phyloP scores from a whole-genome alignment of 2,888 invertebrate species.

The Melanophora roralis region DNA sequence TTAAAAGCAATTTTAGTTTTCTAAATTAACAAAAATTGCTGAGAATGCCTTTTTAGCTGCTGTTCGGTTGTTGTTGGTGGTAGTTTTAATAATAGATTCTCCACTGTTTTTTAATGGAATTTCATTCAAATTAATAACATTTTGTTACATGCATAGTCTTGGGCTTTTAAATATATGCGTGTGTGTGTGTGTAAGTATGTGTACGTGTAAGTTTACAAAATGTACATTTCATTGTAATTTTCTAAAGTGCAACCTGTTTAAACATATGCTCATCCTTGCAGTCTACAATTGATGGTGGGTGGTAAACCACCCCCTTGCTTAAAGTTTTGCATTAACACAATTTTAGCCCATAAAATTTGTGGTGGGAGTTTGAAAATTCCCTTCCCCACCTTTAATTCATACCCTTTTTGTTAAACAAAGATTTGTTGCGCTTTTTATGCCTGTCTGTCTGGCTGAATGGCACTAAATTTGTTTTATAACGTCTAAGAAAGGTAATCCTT shows the following conservation, averaged over 20 bases:
- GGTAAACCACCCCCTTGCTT: slow-evolving; percentile 27
- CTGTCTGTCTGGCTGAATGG: too few species aligned
- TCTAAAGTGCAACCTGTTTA: slow-evolving; percentile 61
- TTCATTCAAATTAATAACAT: slow-evolving; percentile 59
- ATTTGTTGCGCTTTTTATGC: slow-evolving; percentile 62
- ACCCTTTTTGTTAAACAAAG: slow-evolving; percentile 17
- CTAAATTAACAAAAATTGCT: slow-evolving; percentile 42
- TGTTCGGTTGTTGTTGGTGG: slow-evolving; percentile 22
- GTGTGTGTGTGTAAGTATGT: neutral
- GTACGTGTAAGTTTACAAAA: neutral
- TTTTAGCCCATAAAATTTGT: slow-evolving; percentile 43
- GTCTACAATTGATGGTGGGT: neutral
- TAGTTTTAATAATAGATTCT: slow-evolving; percentile 17
- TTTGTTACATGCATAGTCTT: slow-evolving; percentile 45
- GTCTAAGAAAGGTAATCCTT: too few species aligned
- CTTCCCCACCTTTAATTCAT: neutral
- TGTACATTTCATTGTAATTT: slow-evolving; percentile 52
- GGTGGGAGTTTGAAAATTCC: slow-evolving; percentile 28
- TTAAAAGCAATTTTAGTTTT: slow-evolving; percentile 36
- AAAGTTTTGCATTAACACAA: neutral
- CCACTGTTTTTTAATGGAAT: slow-evolving; percentile 40
- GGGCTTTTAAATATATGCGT: neutral
- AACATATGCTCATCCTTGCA: slow-evolving; percentile 58
- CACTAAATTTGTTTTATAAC: slow-evolving; percentile 29
- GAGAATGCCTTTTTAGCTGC: neutral